Conservation (phyloP, 2,797 vertebrate genomes). For the Hemibagrus guttatus region DNA sequence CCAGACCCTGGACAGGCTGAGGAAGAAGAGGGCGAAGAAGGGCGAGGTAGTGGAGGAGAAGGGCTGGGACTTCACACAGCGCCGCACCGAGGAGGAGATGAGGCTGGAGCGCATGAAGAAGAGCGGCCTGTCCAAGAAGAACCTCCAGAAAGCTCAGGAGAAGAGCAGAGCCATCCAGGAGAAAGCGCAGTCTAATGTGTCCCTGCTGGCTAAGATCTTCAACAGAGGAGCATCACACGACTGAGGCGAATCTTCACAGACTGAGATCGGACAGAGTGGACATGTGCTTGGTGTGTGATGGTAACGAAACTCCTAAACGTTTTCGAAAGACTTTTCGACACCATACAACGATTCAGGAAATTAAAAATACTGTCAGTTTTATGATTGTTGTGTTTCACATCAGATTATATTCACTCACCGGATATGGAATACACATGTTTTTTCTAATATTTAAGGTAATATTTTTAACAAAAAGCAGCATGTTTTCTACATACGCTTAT, state of each 20-base stretch:
- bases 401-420: not conserved
- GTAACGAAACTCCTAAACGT: not conserved
- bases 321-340: not conserved
- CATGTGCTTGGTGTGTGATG: not conserved
- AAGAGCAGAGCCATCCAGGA: slow-evolving; percentile 64
- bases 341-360: not conserved
- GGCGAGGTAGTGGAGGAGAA: slow-evolving; percentile 67
- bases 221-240: slow-evolving; percentile 61
- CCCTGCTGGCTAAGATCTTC: slow-evolving; percentile 86
- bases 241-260: slow-evolving; percentile 7
- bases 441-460: not conserved
- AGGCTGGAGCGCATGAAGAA: slow-evolving; percentile 68
- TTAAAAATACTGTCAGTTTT: not conserved
- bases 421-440: not conserved
- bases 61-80: slow-evolving; percentile 85
- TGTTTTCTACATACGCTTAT: not conserved
- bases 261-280: not conserved
- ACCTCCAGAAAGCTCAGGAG: slow-evolving; percentile 69
- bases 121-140: slow-evolving; percentile 66
- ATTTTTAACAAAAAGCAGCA: not conserved
- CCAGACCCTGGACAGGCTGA: slow-evolving; percentile 76
- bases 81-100: slow-evolving; percentile 84
- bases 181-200: slow-evolving; percentile 76
- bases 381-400: not conserved
- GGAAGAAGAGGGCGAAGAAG: slow-evolving; percentile 60